Evolutionary conservation across 2,888 invertebrate species (phyloP).

Genomic region (Lycaena phlaeas): DNA sequence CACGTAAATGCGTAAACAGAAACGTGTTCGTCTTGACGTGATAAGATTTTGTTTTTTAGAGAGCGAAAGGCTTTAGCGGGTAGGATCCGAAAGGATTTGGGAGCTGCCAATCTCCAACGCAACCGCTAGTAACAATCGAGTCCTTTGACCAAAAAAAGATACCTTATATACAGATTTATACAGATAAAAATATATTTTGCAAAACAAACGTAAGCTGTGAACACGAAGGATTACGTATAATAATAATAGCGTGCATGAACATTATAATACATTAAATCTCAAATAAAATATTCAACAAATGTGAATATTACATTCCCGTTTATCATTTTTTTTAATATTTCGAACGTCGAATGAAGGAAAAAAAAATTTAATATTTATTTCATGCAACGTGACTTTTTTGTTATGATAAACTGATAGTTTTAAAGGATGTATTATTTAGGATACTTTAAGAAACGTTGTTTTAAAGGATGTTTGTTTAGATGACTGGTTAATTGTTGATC

Average conservation of each 20-base stretch:
- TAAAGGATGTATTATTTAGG: too few species aligned
- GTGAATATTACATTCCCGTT: too few species aligned
- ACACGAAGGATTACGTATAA: constrained; percentile 1
- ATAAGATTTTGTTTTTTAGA: constrained; percentile 33
- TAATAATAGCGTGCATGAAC: not conserved
- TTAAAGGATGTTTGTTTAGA: too few species aligned
- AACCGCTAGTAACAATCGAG: constrained; percentile 46
- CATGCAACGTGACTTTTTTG: too few species aligned
- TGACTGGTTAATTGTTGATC: too few species aligned
- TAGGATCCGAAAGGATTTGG: constrained; percentile 60
- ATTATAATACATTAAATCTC: too few species aligned
- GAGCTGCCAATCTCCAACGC: constrained; percentile 50
- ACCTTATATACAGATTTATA: constrained; percentile 52
- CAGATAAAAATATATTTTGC: constrained; percentile 20
- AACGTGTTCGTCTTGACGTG: not conserved
- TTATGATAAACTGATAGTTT: too few species aligned
- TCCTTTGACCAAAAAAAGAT: constrained; percentile 51
- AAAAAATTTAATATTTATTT: too few species aligned
- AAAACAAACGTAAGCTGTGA: constrained; percentile 1
- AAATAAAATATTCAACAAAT: too few species aligned
- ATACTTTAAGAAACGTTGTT: too few species aligned
- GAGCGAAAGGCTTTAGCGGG: constrained; percentile 33
- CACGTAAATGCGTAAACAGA: constrained; percentile 4
- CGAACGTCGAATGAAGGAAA: too few species aligned
- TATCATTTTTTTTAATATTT: too few species aligned